Base-by-base conservation (phyloP, 2,797 vertebrate species). In the Diplodus sargus region DNA sequence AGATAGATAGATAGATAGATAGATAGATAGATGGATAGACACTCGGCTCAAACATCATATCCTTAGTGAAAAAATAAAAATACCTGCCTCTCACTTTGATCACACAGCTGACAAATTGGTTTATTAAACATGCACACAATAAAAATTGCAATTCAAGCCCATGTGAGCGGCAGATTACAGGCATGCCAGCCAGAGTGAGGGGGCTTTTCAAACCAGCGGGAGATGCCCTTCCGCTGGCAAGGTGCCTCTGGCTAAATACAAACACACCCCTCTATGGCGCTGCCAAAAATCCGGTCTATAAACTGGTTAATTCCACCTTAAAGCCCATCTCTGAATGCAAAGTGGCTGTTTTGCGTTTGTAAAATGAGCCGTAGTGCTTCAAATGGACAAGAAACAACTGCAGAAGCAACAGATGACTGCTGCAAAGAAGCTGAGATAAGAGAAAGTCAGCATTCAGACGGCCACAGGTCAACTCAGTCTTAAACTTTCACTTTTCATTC, bases 101-200 rank as follows among this genome's bases (percentile, higher is more conserved):
- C 58, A 30, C 13, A 20, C 22, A 56, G 66, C 64, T 74, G 67
- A 84, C 59, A 76, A 78, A 80, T 30, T 78, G 52, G 51, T 85
- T 83, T 42, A 76, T 71, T 65, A 70, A 72, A 81, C n/a, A 74
- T 72, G 51, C 18, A 49, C 34, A 34, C 30, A 30, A 30, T 1
- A 1, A 74, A 39, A 25, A 2, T 5, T 5, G 11, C 25, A 9
- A 77, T 59, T 34, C 42, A 74, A 70, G 53, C 53, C 58, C 75
- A 39, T 47, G n/a, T 83, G 51, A 74, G 75, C 56, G 64, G 52
- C 64, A 56, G 52, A 83, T 68, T 61, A 72, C 75, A 84, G 56
- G 30, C 58, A 78, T 68, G 48, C 53, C 71, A 49, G 76, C 43
- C 79, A 89, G 63, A 73, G 30, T 76, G 76, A 74, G 76, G 70